A percentile compares a stretch with the other conserved stretches of the same genome.
phyloP scores from a whole-genome alignment of 2,113 vertebrate species.

The Urocitellus parryii region DNA sequence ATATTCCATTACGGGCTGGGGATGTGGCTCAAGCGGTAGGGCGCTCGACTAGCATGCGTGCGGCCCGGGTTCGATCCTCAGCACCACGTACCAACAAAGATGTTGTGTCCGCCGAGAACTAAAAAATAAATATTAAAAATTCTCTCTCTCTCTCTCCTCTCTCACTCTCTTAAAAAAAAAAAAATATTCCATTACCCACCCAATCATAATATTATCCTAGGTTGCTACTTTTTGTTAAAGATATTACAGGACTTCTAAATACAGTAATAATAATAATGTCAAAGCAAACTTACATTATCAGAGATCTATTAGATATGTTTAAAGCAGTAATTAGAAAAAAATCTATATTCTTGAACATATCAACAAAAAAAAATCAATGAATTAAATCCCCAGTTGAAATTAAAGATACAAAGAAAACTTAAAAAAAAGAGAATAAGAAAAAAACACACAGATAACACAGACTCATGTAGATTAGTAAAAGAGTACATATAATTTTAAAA shows the following conservation, averaged over 20 bases:
- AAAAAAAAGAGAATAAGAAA: not conserved
- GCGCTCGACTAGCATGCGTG: no score
- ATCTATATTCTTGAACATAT: not conserved
- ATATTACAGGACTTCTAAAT: not conserved
- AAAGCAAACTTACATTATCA: not conserved
- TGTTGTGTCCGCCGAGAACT: no score
- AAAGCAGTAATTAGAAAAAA: not conserved
- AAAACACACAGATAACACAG: not conserved
- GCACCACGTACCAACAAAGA: no score
- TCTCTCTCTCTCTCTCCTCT: no score
- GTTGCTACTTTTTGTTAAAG: not conserved
- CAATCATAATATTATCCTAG: not conserved
- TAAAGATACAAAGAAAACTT: not conserved
- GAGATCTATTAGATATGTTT: not conserved
- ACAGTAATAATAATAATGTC: conserved; percentile 4
- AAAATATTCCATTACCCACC: not conserved
- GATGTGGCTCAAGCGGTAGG: no score
- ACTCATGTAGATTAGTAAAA: not conserved
- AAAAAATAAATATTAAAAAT: no score
- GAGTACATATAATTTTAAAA: not conserved
- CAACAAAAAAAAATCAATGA: not conserved
- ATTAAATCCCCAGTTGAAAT: not conserved
- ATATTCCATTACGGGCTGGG: not conserved
- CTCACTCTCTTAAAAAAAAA: no score
- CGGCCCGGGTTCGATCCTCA: no score